A percentile compares a stretch with the other conserved stretches of the same genome.
These are phyloP conservation scores for Brevimyrus niger DNA, from an alignment of 2,113 vertebrate species.

Conservation along the genomic window DNA sequence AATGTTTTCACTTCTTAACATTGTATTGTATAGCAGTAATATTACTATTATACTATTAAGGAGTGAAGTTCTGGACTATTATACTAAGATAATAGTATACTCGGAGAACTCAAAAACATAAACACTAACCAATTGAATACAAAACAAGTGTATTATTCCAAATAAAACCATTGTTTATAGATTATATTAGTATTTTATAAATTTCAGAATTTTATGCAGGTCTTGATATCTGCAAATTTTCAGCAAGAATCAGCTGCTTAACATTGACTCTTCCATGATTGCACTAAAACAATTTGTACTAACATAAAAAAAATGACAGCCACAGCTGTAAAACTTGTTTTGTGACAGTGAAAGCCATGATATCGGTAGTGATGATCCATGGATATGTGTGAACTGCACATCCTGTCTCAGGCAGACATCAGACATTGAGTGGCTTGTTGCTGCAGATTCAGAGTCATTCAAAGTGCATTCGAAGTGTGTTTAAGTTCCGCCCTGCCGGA, in stretches of 20 bases:
- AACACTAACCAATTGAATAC: not conserved
- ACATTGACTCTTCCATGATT: not conserved
- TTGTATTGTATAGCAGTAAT: not conserved
- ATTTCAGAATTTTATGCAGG: not conserved
- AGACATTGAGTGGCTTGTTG: not conserved
- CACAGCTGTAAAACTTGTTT: not conserved
- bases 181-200: not conserved
- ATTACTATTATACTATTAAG: not conserved
- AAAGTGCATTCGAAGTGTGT: not conserved
- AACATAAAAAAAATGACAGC: not conserved
- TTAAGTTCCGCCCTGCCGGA: not conserved
- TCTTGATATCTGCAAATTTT: not conserved
- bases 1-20: not conserved
- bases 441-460: not conserved
- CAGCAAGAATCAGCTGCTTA: not conserved
- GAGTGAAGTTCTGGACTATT: not conserved
- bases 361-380: not conserved
- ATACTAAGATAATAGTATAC: not conserved
- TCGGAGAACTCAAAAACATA: not conserved
- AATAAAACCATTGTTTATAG: not conserved
- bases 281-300: not conserved
- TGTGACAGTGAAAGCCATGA: not conserved
- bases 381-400: not conserved
- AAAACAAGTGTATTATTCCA: not conserved
- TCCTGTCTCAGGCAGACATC: not conserved